Percentiles rank a stretch among this genome's conserved stretches.
Conservation (phyloP, 1,140 invertebrate genomes). For the Papilio polytes region DNA sequence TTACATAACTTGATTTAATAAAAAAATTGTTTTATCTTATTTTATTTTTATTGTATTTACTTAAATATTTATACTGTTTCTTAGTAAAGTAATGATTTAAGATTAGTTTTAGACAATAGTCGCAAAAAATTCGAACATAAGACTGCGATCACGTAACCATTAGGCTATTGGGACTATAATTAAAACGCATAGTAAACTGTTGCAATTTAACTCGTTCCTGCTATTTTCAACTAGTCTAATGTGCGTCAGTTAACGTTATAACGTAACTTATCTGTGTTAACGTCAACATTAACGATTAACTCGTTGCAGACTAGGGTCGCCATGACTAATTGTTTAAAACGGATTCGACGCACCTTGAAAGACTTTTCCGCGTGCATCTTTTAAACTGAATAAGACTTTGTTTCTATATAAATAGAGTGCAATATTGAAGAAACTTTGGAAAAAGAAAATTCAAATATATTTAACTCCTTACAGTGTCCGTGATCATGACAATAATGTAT, state of each 20-base stretch:
- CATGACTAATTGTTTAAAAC: slow-evolving; percentile 38
- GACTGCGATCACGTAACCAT: no score
- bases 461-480: background rate
- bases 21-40: no score
- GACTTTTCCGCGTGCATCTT: slow-evolving; percentile 3
- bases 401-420: background rate
- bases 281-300: slow-evolving; percentile 34
- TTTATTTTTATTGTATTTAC: no score
- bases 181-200: background rate
- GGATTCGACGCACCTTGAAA: slow-evolving; percentile 27
- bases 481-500: background rate
- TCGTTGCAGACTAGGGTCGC: slow-evolving; percentile 37
- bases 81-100: no score
- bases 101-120: no score
- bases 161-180: background rate
- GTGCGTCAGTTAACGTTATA: slow-evolving; percentile 20
- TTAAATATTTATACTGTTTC: no score
- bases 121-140: no score
- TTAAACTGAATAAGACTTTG: background rate
- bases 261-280: slow-evolving; percentile 42
- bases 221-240: slow-evolving; percentile 19
- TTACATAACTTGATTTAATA: no score
- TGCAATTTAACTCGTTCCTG: background rate
- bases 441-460: background rate
- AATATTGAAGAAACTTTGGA: background rate